Percentiles rank a stretch among this genome's conserved stretches.
phyloP scores from a whole-genome alignment of 2,797 vertebrate species.

The Simalia tracyae region DNA sequence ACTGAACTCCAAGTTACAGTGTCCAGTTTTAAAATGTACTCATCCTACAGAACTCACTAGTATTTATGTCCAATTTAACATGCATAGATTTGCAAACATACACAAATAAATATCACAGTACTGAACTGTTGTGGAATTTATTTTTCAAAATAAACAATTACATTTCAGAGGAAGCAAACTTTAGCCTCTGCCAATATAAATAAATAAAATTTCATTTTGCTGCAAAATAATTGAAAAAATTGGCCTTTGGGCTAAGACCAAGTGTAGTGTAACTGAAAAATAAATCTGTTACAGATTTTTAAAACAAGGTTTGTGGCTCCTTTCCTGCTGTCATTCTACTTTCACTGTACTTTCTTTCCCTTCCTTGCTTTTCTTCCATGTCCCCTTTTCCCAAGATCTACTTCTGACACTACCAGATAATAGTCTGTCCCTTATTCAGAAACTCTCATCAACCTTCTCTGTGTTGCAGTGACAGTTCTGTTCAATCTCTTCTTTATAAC shows the following conservation, averaged over 20 bases:
- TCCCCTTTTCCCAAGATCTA: background rate
- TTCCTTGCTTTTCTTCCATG: background rate
- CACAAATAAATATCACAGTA: background rate
- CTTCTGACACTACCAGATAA: background rate
- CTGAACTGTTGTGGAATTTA: background rate
- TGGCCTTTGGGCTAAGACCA: background rate
- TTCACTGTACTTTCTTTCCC: background rate
- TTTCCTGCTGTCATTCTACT: background rate
- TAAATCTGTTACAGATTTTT: background rate
- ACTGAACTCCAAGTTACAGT: background rate
- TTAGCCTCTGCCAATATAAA: background rate
- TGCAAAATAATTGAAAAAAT: background rate
- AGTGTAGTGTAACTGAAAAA: background rate
- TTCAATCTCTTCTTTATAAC: background rate
- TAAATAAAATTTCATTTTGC: background rate
- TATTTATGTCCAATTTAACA: background rate
- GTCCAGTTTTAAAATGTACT: background rate
- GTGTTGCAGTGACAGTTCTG: background rate
- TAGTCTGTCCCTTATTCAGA: background rate
- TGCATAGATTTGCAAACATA: background rate
- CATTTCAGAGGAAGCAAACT: background rate
- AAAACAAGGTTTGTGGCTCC: background rate
- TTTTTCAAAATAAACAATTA: background rate
- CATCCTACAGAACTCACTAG: background rate
- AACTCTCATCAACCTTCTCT: background rate